Percentiles rank a stretch among this genome's conserved stretches.
Conservation (phyloP, 1,140 invertebrate genomes). For the Eumaeus atala region DNA sequence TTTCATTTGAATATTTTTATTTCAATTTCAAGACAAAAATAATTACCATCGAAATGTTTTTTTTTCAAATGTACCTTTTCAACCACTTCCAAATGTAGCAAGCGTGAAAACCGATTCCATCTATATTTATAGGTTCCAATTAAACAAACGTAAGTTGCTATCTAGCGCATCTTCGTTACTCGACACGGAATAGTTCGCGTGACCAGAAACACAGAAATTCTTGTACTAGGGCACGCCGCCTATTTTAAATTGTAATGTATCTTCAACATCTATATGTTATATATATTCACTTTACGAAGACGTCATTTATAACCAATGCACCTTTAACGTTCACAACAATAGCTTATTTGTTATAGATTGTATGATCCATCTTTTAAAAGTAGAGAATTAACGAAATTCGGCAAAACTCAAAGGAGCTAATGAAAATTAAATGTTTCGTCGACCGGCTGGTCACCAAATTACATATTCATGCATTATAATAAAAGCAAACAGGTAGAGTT, state of each 20-base stretch:
- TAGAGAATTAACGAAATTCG: no score
- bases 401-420: no score
- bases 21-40: no score
- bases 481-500: no score
- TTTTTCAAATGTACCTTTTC: neutral
- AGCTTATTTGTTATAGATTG: no score
- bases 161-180: constrained; percentile 41
- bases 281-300: constrained; percentile 4
- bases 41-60: neutral
- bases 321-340: constrained; percentile 7
- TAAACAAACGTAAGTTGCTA: constrained; percentile 42
- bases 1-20: no score
- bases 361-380: no score
- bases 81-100: constrained; percentile 16
- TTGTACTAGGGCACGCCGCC: constrained; percentile 42
- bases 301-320: constrained; percentile 6
- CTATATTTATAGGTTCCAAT: constrained; percentile 44
- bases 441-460: no score
- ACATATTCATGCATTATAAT: no score
- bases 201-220: constrained; percentile 51
- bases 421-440: no score
- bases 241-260: constrained; percentile 39
- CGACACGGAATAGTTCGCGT: constrained; percentile 47
- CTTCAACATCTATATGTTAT: constrained; percentile 11
- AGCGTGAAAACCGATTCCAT: constrained; percentile 28